Conservation (phyloP, 2,888 invertebrate genomes). For the Drosophila engyochracea region DNA sequence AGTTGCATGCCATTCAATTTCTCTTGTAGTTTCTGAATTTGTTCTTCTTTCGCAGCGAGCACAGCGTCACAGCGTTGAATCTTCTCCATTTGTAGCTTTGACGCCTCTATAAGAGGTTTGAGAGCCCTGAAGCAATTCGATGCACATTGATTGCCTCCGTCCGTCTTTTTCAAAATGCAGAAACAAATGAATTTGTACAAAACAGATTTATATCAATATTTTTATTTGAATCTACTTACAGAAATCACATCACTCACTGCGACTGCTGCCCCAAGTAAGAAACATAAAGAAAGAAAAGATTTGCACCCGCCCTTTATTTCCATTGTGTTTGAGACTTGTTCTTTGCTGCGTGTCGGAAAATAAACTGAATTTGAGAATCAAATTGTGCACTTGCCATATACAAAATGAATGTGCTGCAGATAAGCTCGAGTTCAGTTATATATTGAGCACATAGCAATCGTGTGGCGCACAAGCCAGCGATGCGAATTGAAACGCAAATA, state of each 20-base stretch:
- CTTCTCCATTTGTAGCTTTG: background rate
- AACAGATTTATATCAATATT: background rate
- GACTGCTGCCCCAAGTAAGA: background rate
- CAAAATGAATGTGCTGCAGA: background rate
- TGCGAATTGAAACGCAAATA: background rate
- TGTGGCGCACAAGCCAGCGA: background rate
- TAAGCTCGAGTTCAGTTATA: background rate
- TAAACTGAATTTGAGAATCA: background rate
- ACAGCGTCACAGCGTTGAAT: background rate
- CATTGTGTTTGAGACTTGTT: background rate
- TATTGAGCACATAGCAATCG: background rate
- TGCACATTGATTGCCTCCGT: background rate
- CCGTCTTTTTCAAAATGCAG: background rate
- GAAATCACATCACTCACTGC: background rate
- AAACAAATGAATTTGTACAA: background rate
- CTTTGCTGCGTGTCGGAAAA: background rate
- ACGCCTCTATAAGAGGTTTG: background rate
- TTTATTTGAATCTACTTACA: background rate
- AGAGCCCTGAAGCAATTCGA: background rate
- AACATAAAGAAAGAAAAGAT: background rate
- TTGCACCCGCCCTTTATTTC: background rate
- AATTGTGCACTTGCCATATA: background rate
- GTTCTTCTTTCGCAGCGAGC: background rate
- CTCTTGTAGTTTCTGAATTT: background rate
- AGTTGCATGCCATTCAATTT: background rate